Percentiles rank a stretch among this genome's conserved stretches.
phyloP scores from a whole-genome alignment of 2,797 vertebrate species.

The Sylvia borin region DNA sequence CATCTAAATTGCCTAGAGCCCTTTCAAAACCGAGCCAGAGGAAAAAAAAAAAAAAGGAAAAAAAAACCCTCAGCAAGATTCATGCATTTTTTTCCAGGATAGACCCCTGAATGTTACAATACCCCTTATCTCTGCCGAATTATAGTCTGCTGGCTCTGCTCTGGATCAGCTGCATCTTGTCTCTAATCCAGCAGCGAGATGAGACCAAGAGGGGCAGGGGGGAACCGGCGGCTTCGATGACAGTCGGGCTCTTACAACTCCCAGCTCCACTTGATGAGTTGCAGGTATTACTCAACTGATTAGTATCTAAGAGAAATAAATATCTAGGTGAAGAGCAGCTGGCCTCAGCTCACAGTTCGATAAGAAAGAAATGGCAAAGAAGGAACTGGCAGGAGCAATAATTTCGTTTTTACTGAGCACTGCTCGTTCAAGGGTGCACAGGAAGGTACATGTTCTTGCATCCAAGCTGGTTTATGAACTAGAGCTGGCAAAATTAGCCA shows the following conservation, averaged over 20 bases:
- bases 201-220: slow-evolving; percentile 27
- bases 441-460: background rate
- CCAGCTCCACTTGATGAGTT: slow-evolving; percentile 49
- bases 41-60: accelerated
- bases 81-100: slow-evolving; percentile 36
- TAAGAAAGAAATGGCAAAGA: slow-evolving; percentile 53
- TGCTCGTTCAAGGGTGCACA: background rate
- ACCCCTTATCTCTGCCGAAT: slow-evolving; percentile 40
- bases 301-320: slow-evolving; percentile 46
- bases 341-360: slow-evolving; percentile 42
- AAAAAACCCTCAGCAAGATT: background rate
- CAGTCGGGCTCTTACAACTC: slow-evolving; percentile 10
- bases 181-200: slow-evolving; percentile 56
- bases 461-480: background rate
- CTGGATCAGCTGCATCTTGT: slow-evolving; percentile 47
- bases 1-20: background rate
- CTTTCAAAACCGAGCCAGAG: background rate
- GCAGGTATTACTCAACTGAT: slow-evolving; percentile 56
- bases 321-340: slow-evolving; percentile 64
- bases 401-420: slow-evolving; percentile 7
- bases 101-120: slow-evolving; percentile 12
- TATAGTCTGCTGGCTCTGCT: slow-evolving; percentile 57
- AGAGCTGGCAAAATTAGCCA: background rate
- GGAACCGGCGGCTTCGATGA: background rate
- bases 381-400: slow-evolving; percentile 18